Conservation (phyloP, 2,797 vertebrate species). For the Craterocephalus amniculus region DNA sequence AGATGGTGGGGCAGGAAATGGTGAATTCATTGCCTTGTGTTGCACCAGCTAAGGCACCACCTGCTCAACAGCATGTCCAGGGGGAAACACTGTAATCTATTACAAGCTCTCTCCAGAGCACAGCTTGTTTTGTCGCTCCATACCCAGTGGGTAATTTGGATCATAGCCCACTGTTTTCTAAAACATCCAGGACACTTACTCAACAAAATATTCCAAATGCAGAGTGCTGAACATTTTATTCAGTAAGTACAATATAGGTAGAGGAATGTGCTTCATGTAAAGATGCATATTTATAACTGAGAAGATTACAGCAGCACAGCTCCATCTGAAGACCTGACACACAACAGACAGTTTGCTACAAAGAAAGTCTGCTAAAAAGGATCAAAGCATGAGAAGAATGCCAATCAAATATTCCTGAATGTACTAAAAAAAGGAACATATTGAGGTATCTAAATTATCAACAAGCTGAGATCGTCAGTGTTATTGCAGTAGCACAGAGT, state of each 20-base stretch:
- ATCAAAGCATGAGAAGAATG: not conserved
- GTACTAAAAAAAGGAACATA: not conserved
- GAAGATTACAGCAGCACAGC: not conserved
- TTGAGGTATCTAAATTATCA: not conserved
- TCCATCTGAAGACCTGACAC: not conserved
- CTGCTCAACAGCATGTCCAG: slow-evolving; percentile 81
- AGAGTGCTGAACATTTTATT: slow-evolving; percentile 22
- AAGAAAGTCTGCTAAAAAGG: not conserved
- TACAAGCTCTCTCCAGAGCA: slow-evolving; percentile 81
- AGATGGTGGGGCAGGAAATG: slow-evolving; percentile 78
- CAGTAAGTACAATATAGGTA: slow-evolving; percentile 19
- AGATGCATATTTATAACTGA: not conserved
- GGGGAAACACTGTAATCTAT: slow-evolving; percentile 82
- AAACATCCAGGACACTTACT: slow-evolving; percentile 69
- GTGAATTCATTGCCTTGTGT: slow-evolving; percentile 79
- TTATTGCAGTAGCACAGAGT: not conserved
- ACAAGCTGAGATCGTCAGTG: slow-evolving; percentile 1
- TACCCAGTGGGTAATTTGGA: slow-evolving; percentile 80
- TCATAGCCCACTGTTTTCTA: slow-evolving; percentile 71
- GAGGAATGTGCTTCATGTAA: slow-evolving; percentile 6
- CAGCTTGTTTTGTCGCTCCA: slow-evolving; percentile 78
- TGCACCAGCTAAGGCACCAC: slow-evolving; percentile 80
- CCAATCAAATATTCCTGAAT: not conserved
- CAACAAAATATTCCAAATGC: slow-evolving; percentile 57
- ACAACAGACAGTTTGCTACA: not conserved